A percentile compares a stretch with the other conserved stretches of the same genome.
phyloP scores from a whole-genome alignment of 2,797 vertebrate species.

The Gallinago nigripennis region DNA sequence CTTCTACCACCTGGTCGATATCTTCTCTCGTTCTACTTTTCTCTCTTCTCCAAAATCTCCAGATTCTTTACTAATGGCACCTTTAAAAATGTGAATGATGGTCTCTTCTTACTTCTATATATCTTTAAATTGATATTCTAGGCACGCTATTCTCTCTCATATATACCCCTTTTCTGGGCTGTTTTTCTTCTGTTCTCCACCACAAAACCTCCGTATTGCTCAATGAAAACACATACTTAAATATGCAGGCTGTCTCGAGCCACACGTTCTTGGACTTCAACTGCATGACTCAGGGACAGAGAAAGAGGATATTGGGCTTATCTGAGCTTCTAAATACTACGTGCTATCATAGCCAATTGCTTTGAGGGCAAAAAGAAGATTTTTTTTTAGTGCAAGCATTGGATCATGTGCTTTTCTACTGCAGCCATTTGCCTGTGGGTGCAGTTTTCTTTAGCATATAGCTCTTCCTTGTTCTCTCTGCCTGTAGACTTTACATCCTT shows the following conservation, averaged over 20 bases:
- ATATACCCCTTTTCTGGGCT: neutral
- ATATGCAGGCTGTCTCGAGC: neutral
- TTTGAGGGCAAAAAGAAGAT: neutral
- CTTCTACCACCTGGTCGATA: neutral
- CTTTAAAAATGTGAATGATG: neutral
- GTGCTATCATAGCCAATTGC: neutral
- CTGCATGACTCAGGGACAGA: neutral
- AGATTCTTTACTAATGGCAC: neutral
- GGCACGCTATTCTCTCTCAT: neutral
- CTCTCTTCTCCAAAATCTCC: neutral
- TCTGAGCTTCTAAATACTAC: neutral
- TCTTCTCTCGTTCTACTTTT: neutral
- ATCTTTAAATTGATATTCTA: neutral
- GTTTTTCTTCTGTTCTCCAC: neutral
- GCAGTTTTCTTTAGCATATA: neutral
- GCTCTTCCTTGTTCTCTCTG: conserved; percentile 1
- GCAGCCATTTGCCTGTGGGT: conserved; percentile 3
- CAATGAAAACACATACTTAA: neutral
- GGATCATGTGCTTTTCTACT: neutral
- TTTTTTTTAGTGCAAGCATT: neutral
- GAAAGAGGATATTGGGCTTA: neutral
- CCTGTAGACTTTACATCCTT: neutral
- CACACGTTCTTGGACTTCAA: neutral
- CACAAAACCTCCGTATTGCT: neutral
- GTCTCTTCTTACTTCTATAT: neutral